Percentiles rank a stretch among this genome's conserved stretches.
Evolutionary conservation across 1,140 invertebrate species (phyloP).

Genomic region (Stegodyphus dumicola): DNA sequence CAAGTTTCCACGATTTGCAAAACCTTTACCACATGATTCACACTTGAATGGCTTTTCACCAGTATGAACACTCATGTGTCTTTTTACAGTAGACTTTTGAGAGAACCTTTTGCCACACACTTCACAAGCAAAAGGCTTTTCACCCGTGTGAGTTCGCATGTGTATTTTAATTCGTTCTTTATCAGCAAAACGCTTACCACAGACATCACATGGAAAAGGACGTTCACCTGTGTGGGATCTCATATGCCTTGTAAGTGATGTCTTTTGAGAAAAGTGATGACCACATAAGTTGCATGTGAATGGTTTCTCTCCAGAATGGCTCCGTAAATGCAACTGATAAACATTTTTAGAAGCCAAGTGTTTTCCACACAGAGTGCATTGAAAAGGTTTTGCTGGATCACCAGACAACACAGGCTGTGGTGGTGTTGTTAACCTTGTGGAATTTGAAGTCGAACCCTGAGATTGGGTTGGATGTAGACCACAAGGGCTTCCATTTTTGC

Average conservation of each 20-base stretch:
- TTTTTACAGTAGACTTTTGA: conserved; percentile 88
- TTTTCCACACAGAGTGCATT: conserved; percentile 63
- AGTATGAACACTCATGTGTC: conserved; percentile 94
- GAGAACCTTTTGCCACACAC: conserved; percentile 75
- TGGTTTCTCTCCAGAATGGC: conserved; percentile 79
- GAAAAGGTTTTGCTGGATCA: conserved; percentile 64
- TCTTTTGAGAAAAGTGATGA: conserved; percentile 80
- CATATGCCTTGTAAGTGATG: conserved; percentile 78
- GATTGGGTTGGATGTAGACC: conserved; percentile 60
- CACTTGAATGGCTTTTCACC: conserved; percentile 94
- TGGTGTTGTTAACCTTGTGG: background rate
- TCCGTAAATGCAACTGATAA: conserved; percentile 72
- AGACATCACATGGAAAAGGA: conserved; percentile 65
- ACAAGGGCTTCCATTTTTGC: conserved; percentile 60
- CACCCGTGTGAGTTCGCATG: conserved; percentile 85
- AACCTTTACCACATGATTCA: conserved; percentile 88
- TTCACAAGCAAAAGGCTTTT: conserved; percentile 73
- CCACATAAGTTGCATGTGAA: conserved; percentile 96
- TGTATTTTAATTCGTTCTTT: conserved; percentile 71
- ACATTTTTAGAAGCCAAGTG: conserved; percentile 64
- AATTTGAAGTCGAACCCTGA: conserved; percentile 8
- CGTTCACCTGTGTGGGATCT: conserved; percentile 75
- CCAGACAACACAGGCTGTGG: conserved; percentile 62
- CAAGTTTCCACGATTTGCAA: conserved; percentile 97
- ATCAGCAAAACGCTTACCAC: conserved; percentile 64